These are phyloP conservation scores for Leuctra nigra DNA, from an alignment of 2,888 invertebrate genomes.

Conservation along the genomic window DNA sequence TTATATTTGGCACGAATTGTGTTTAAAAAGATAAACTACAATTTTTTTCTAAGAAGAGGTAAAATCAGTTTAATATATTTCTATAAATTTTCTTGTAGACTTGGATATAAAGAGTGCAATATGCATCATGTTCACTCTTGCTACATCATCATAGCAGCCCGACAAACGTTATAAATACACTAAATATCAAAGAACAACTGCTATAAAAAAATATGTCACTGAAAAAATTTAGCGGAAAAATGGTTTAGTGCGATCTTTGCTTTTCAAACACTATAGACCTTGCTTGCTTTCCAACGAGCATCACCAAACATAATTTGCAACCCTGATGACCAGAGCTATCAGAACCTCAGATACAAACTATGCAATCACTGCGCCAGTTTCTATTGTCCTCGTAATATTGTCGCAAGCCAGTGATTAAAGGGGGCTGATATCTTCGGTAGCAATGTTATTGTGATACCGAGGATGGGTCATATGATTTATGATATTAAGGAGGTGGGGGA, in stretches of 20 bases:
- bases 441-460: constrained; percentile 10
- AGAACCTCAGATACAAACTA: too few species aligned
- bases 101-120: too few species aligned
- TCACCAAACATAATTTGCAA: not conserved
- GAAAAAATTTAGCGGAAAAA: constrained; percentile 19
- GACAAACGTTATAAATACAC: constrained; percentile 13
- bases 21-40: too few species aligned
- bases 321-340: too few species aligned
- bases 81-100: too few species aligned
- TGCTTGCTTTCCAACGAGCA: too few species aligned
- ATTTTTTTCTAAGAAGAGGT: too few species aligned
- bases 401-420: not conserved
- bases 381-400: not conserved
- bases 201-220: constrained; percentile 17
- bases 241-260: not conserved
- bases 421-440: not conserved
- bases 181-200: constrained; percentile 16
- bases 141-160: too few species aligned
- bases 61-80: too few species aligned
- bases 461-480: constrained; percentile 18
- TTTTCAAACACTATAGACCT: constrained; percentile 3
- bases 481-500: constrained; percentile 16
- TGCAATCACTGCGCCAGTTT: too few species aligned
- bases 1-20: too few species aligned
- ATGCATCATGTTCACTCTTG: too few species aligned